phyloP scores from a whole-genome alignment of 1,140 invertebrate genomes.

The Camponotus floridanus region DNA sequence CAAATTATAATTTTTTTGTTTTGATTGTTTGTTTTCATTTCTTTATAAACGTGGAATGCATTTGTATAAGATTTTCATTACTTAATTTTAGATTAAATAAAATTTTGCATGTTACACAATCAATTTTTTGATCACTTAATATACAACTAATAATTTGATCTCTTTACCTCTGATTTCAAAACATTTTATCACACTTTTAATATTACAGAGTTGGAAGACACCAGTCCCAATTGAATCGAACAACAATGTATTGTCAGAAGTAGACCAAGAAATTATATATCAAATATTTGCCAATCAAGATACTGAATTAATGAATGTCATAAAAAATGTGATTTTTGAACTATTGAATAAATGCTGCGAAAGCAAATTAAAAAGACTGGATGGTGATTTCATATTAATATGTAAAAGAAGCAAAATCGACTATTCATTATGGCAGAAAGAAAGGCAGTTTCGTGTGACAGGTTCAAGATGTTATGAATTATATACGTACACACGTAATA shows the following conservation, averaged over 20 bases:
- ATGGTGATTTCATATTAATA: background rate
- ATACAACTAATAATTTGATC: no score
- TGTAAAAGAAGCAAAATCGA: background rate
- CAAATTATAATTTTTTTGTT: background rate
- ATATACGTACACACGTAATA: background rate
- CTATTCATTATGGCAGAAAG: conserved; percentile 1
- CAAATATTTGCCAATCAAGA: background rate
- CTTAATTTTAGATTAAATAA: background rate
- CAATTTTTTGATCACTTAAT: conserved; percentile 1
- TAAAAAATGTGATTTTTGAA: background rate
- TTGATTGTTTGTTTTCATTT: background rate
- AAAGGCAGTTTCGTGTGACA: conserved; percentile 5
- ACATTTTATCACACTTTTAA: conserved; percentile 5
- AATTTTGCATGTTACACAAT: no score
- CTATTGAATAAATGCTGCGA: conserved; percentile 2
- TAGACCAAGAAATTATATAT: background rate
- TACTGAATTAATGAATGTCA: background rate
- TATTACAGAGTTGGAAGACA: conserved; percentile 6
- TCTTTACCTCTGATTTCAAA: background rate
- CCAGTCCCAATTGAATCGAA: background rate
- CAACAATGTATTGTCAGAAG: background rate
- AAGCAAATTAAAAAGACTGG: conserved; percentile 7
- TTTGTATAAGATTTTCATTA: background rate
- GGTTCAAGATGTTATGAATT: conserved; percentile 7
- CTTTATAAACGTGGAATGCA: background rate